Conservation (phyloP, 1,140 invertebrate species). For the Heliconius congener region DNA sequence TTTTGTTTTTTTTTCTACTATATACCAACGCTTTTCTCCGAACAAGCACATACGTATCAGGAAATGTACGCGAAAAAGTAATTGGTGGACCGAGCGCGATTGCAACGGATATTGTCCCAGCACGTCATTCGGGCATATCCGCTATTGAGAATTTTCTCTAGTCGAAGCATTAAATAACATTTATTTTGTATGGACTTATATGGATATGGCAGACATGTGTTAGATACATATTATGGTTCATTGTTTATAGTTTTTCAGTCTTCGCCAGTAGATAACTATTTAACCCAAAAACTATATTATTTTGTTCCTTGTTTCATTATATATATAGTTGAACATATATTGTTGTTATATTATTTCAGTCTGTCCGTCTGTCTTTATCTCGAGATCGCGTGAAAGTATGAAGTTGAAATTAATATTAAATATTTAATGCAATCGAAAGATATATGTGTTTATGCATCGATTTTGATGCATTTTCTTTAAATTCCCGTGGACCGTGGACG, state of each 20-base stretch:
- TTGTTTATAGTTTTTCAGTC: no score
- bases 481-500: no score
- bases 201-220: background rate
- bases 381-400: no score
- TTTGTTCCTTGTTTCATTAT: no score
- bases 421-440: no score
- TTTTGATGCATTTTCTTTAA: no score
- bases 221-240: no score
- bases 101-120: constrained; percentile 46
- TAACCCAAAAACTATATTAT: background rate
- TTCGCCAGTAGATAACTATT: background rate
- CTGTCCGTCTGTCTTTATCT: no score
- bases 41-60: background rate
- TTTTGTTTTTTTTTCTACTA: background rate
- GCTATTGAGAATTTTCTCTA: constrained; percentile 17
- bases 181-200: background rate
- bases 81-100: constrained; percentile 40
- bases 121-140: constrained; percentile 35
- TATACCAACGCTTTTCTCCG: background rate
- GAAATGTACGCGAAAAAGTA: constrained; percentile 34
- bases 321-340: no score
- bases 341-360: no score
- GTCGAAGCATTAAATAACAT: background rate
- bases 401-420: no score
- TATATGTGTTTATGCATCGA: no score